Percentiles rank a stretch among this genome's conserved stretches.
These are phyloP conservation scores for Manis pentadactyla DNA, from an alignment of 2,797 vertebrate genomes.

Conservation along the genomic window DNA sequence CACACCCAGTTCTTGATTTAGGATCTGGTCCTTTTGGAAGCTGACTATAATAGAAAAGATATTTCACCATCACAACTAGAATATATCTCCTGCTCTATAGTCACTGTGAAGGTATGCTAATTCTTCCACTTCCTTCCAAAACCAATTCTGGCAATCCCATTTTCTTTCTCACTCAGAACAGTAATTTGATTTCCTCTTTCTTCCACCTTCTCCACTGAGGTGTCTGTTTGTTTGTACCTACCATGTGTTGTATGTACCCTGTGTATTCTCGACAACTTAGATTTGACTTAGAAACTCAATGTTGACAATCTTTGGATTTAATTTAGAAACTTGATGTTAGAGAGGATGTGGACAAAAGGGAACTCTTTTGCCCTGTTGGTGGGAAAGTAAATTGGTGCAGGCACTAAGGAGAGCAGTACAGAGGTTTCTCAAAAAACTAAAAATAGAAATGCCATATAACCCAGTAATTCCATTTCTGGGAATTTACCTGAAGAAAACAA, in stretches of 20 bases:
- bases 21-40: background rate
- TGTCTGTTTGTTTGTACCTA: background rate
- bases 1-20: background rate
- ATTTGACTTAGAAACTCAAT: slow-evolving; percentile 23
- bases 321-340: background rate
- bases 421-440: too few species aligned
- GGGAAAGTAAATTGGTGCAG: too few species aligned
- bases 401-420: too few species aligned
- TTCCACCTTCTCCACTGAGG: background rate
- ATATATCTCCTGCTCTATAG: background rate
- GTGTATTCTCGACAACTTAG: background rate
- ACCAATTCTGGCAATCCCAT: background rate
- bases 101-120: background rate
- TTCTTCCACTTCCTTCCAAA: background rate
- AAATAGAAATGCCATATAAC: too few species aligned
- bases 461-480: too few species aligned
- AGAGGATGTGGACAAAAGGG: too few species aligned
- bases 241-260: background rate
- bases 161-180: background rate
- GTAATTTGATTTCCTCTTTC: background rate
- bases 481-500: too few species aligned
- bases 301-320: background rate
- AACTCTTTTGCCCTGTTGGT: too few species aligned
- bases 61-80: background rate
- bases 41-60: background rate